Evolutionary conservation across 1,140 invertebrate genomes (phyloP).

Genomic region (Dendroctonus valens): DNA sequence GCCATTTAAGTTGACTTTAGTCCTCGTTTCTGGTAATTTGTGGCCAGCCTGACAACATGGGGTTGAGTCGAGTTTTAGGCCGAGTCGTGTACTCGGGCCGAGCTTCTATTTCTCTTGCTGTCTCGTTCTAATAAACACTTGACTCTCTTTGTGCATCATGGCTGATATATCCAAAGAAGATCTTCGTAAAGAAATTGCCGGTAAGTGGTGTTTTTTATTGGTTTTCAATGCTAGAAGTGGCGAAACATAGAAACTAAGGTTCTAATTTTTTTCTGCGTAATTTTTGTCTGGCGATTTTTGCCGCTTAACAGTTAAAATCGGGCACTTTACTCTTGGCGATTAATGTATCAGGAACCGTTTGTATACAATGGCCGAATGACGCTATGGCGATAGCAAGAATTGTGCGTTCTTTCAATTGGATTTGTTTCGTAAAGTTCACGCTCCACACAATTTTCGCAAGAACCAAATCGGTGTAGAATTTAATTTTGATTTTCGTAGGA

Average conservation of each 20-base stretch:
- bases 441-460: conserved; percentile 35
- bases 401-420: conserved; percentile 32
- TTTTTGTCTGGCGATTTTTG: conserved; percentile 45
- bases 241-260: conserved; percentile 40
- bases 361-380: conserved; percentile 51
- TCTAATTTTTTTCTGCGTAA: conserved; percentile 43
- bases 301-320: conserved; percentile 51
- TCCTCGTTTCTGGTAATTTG: too few species aligned
- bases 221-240: conserved; percentile 27
- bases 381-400: conserved; percentile 40
- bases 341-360: conserved; percentile 38
- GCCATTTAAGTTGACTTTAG: too few species aligned
- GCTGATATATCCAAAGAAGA: conserved; percentile 67
- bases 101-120: conserved; percentile 35
- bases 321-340: conserved; percentile 54
- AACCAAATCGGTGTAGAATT: conserved; percentile 47
- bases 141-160: conserved; percentile 53
- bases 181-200: conserved; percentile 68
- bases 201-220: conserved; percentile 56
- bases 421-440: conserved; percentile 46
- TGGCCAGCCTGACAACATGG: too few species aligned
- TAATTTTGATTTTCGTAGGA: conserved; percentile 47
- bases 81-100: conserved; percentile 16
- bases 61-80: not conserved
- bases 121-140: conserved; percentile 36